A percentile compares a stretch with the other conserved stretches of the same genome.
phyloP scores from a whole-genome alignment of 2,888 invertebrate genomes.

The Agrilus cyanescens region DNA sequence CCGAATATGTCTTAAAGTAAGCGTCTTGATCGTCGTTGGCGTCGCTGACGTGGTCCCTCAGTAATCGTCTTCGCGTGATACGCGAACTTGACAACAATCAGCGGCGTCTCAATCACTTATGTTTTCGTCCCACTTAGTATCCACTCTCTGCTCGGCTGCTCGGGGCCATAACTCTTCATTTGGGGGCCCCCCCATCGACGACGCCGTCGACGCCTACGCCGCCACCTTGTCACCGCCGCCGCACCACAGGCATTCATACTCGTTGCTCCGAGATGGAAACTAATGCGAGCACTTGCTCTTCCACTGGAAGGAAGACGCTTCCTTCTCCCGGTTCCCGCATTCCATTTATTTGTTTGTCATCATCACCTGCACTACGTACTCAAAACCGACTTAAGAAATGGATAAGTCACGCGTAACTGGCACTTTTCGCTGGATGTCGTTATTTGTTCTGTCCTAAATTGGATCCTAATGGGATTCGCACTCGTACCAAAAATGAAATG shows the following conservation, averaged over 20 bases:
- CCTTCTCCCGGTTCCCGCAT: slow-evolving; percentile 23
- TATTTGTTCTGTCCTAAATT: too few species aligned
- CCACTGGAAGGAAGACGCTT: slow-evolving; percentile 17
- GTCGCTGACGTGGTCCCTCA: too few species aligned
- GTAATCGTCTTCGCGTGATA: too few species aligned
- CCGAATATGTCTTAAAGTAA: too few species aligned
- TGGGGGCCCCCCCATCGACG: slow-evolving; percentile 20
- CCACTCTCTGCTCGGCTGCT: slow-evolving; percentile 27
- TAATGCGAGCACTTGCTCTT: slow-evolving; percentile 31
- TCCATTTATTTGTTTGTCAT: slow-evolving; percentile 4
- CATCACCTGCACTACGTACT: slow-evolving; percentile 4
- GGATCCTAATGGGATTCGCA: too few species aligned
- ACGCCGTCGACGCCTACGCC: too few species aligned
- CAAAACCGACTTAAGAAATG: background rate
- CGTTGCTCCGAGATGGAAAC: slow-evolving; percentile 30
- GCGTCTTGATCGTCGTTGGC: too few species aligned
- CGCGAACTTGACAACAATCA: slow-evolving; percentile 6
- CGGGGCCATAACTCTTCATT: slow-evolving; percentile 36
- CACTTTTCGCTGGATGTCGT: too few species aligned
- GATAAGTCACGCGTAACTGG: too few species aligned
- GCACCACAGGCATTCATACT: slow-evolving; percentile 13
- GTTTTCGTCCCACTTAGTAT: slow-evolving; percentile 27
- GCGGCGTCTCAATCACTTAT: slow-evolving; percentile 17
- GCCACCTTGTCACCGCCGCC: background rate
- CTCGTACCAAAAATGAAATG: too few species aligned